Evolutionary conservation across 1,140 invertebrate species (phyloP).

Genomic region (Heliconius congener): DNA sequence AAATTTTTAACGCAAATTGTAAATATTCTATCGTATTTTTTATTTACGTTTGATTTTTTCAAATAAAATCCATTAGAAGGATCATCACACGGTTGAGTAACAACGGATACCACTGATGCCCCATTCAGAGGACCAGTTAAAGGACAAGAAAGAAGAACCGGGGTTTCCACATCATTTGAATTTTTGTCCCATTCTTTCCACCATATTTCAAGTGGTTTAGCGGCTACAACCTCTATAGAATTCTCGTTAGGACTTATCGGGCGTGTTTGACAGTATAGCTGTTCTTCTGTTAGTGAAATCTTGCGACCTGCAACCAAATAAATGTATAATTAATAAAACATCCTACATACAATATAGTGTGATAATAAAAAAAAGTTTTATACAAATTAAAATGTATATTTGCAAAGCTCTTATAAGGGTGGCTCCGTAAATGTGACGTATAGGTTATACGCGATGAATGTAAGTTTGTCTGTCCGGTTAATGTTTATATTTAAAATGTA

Average conservation of each 20-base stretch:
- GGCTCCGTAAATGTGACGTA: not conserved
- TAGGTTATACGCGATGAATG: not conserved
- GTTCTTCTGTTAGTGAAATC: slow-evolving; percentile 47
- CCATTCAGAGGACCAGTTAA: slow-evolving; percentile 57
- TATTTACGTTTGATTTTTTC: slow-evolving; percentile 39
- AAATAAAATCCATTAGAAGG: slow-evolving; percentile 65
- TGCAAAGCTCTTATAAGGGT: not conserved
- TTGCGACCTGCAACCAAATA: slow-evolving; percentile 65
- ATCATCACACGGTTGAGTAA: slow-evolving; percentile 72
- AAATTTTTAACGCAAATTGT: slow-evolving; percentile 88
- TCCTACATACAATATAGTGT: not conserved
- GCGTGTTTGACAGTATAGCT: slow-evolving; percentile 74
- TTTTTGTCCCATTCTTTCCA: slow-evolving; percentile 74
- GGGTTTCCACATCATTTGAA: slow-evolving; percentile 60
- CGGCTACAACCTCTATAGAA: slow-evolving; percentile 72
- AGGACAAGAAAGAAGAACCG: slow-evolving; percentile 73
- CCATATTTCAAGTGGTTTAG: slow-evolving; percentile 76
- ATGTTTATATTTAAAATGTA: not conserved
- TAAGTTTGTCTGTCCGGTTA: not conserved
- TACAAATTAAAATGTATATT: no score
- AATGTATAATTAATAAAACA: not conserved
- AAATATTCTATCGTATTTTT: slow-evolving; percentile 75
- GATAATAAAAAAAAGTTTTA: not conserved
- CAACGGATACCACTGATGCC: slow-evolving; percentile 65
- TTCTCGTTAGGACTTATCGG: slow-evolving; percentile 50